Percentiles rank a stretch among this genome's conserved stretches.
Conservation (phyloP, 2,888 invertebrate species). For the Calliphora vomitoria region DNA sequence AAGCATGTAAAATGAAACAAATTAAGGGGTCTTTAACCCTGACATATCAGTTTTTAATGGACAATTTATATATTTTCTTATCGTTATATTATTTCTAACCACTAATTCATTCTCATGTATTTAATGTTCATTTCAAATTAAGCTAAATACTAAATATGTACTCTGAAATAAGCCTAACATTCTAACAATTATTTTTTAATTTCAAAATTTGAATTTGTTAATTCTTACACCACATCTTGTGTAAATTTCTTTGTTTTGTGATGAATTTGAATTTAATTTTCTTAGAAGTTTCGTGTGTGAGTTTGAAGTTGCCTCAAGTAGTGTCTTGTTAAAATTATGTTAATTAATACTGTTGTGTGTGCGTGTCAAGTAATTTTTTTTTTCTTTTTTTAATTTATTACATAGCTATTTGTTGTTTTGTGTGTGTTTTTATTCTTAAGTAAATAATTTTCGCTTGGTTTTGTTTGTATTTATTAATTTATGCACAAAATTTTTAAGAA, state of each 20-base stretch:
- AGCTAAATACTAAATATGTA: background rate
- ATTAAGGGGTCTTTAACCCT: background rate
- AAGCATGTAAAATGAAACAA: background rate
- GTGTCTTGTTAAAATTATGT: constrained; percentile 51
- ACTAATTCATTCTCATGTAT: background rate
- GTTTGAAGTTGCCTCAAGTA: constrained; percentile 13
- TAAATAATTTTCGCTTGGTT: constrained; percentile 8
- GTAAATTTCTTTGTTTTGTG: background rate
- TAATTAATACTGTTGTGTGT: constrained; percentile 48
- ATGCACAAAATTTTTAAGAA: constrained; percentile 43
- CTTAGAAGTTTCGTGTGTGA: constrained; percentile 7
- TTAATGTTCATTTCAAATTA: background rate
- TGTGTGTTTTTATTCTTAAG: background rate
- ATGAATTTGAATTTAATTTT: background rate
- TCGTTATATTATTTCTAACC: background rate
- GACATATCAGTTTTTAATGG: background rate
- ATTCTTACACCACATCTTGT: background rate
- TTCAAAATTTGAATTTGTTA: background rate
- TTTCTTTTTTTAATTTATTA: constrained; percentile 27
- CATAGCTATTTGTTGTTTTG: background rate
- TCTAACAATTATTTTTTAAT: background rate
- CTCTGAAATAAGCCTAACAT: background rate
- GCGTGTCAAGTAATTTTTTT: constrained; percentile 36
- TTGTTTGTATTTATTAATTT: constrained; percentile 36
- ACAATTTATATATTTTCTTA: background rate